These are phyloP conservation scores for Pseudomyrmex concolor DNA, from an alignment of 1,140 invertebrate genomes.

Conservation along the genomic window DNA sequence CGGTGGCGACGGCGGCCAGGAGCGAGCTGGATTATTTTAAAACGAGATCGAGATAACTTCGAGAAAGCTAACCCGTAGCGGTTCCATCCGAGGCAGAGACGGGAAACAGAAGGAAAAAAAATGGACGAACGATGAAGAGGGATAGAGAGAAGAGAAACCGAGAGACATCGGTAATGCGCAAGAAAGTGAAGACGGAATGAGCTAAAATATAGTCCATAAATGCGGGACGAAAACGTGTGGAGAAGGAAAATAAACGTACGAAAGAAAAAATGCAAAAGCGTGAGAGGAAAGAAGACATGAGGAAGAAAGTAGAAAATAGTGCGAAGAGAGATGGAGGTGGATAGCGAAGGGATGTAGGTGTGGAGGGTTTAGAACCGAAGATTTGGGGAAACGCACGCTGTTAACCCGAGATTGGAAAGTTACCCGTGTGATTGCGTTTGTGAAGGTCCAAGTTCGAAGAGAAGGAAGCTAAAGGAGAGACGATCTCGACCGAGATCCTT, in stretches of 20 bases:
- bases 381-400: conserved; percentile 66
- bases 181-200: background rate
- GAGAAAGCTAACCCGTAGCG: conserved; percentile 29
- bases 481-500: conserved; percentile 33
- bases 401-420: conserved; percentile 79
- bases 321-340: background rate
- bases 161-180: conserved; percentile 10
- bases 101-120: conserved; percentile 34
- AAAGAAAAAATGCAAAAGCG: conserved; percentile 11
- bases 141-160: conserved; percentile 32
- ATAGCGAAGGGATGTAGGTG: background rate
- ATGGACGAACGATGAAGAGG: conserved; percentile 20
- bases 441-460: conserved; percentile 60
- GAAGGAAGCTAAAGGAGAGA: conserved; percentile 60
- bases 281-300: conserved; percentile 17
- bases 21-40: conserved; percentile 74
- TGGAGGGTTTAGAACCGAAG: background rate
- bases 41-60: conserved; percentile 74
- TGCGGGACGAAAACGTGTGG: background rate
- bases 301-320: background rate
- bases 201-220: background rate
- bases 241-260: conserved; percentile 6
- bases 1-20: conserved; percentile 3
- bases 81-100: conserved; percentile 28
- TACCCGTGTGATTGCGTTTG: conserved; percentile 79